Base-by-base conservation (phyloP, 1,140 invertebrate genomes). In the Papilio polytes region DNA sequence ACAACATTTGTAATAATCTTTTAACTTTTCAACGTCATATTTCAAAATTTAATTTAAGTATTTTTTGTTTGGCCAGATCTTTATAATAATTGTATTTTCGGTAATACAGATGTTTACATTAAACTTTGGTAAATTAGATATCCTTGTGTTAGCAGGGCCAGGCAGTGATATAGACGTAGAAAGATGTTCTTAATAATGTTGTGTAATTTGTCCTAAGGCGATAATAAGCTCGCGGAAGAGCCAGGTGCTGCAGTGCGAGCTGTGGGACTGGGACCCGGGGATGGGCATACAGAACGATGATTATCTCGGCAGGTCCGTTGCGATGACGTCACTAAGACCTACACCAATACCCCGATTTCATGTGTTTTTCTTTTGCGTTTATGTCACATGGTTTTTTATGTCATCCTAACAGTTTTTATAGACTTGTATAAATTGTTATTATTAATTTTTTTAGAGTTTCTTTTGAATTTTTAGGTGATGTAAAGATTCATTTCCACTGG, bases 181-280 rank as follows among this genome's bases (percentile, higher is more conserved):
- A 70, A 70, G 63, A 31, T 70, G 6, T 63, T 63, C 59, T 15
- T 74, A 80, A 80, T 78, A 80, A 80, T 79, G 83, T 88, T 51
- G 90, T 91, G 83, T 90, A 82, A 89, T 94, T 93, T 93, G 87
- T 92, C 95, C 90, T 85, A 96, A 98, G 97, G 97, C 97, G 90
- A 95, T 97, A 95, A 96, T 98, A 95, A 96, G 95, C 92, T 96
- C 96, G 89, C 95, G 95, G 89, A 96, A 97, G 95, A 96, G 96
- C 87, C 97, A 98, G 95, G 96, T 96, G 95, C 92, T 97, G 92
- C 95, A 96, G 90, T 95, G 97, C 92, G 96, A 97, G 92, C 94
- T 98, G 89, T 98, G 97, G 97, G 98, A 98, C 96, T 98, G 97
- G 96, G 98, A 98, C 96, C 96, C 97, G 87, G 97, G 96, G 86